Conservation (phyloP, 2,888 invertebrate species). For the Pristionchus exspectatus region DNA sequence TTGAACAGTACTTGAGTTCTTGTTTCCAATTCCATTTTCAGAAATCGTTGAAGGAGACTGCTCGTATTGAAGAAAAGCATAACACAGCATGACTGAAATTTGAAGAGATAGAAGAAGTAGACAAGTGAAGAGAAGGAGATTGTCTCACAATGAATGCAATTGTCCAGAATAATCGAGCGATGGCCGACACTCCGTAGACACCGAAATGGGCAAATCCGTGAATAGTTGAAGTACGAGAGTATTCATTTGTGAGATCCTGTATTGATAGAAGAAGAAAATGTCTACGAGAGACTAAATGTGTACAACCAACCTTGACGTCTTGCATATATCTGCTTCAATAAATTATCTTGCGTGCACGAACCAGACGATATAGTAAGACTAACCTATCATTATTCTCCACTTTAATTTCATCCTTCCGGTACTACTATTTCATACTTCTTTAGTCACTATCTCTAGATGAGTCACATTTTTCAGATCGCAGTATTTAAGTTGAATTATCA, state of each 20-base stretch:
- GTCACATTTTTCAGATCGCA: too few relatives aligned
- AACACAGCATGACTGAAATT: conserved; percentile 16
- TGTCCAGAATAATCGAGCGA: conserved; percentile 5
- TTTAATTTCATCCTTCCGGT: neutral
- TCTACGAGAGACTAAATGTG: neutral
- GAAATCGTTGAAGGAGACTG: conserved; percentile 22
- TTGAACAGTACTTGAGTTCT: neutral
- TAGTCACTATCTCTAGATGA: too few relatives aligned
- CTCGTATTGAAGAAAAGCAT: conserved; percentile 46
- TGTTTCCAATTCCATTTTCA: conserved; percentile 33
- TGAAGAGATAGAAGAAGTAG: neutral
- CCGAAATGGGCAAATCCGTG: conserved; percentile 47
- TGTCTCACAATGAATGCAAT: conserved; percentile 42
- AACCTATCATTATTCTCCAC: neutral
- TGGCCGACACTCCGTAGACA: neutral
- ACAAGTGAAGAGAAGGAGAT: neutral
- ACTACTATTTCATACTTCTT: neutral
- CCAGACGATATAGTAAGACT: neutral
- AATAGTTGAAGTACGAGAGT: conserved; percentile 38
- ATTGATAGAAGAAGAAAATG: neutral
- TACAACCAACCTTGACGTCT: conserved; percentile 1
- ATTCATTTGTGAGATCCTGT: conserved; percentile 42
- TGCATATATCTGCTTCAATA: conserved; percentile 22
- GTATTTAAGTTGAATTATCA: too few relatives aligned
- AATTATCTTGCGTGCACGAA: neutral